Percentiles rank a stretch among this genome's conserved stretches.
Conservation (phyloP, 2,113 vertebrate genomes). For the Takifugu flavidus region DNA sequence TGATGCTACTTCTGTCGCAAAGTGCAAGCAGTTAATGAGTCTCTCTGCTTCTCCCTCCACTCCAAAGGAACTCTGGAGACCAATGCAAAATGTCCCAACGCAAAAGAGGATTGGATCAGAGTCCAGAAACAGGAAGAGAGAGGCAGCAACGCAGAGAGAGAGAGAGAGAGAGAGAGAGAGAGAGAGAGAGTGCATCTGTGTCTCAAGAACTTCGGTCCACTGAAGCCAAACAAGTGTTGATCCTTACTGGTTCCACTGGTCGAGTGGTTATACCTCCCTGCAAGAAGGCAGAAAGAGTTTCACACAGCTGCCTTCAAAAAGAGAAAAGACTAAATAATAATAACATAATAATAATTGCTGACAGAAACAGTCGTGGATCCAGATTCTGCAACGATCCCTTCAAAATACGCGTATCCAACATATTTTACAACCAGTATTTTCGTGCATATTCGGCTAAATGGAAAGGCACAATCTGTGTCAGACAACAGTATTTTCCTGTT, state of each 20-base stretch:
- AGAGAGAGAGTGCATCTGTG: conserved; percentile 66
- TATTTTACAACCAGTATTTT: too few relatives aligned
- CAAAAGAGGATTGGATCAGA: conserved; percentile 7
- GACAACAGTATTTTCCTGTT: too few relatives aligned
- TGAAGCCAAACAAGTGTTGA: conserved; percentile 31
- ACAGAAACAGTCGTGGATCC: too few relatives aligned
- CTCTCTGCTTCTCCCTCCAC: conserved; percentile 48
- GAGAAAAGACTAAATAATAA: background rate
- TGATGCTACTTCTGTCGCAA: conserved; percentile 70
- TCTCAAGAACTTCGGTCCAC: conserved; percentile 55
- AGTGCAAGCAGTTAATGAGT: conserved; percentile 74
- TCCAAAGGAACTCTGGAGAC: conserved; percentile 22
- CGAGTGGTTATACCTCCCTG: conserved; percentile 75
- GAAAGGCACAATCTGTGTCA: too few relatives aligned
- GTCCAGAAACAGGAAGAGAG: conserved; percentile 35
- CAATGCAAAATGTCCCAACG: conserved; percentile 37
- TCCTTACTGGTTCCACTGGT: conserved; percentile 21
- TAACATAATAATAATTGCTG: too few relatives aligned
- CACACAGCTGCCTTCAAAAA: background rate
- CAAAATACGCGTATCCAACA: too few relatives aligned
- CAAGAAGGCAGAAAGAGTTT: conserved; percentile 1
- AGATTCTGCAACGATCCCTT: too few relatives aligned
- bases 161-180: conserved; percentile 32
- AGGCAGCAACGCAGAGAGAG: conserved; percentile 54
- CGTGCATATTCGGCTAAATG: too few relatives aligned